Evolutionary conservation across 2,113 vertebrate species (phyloP).

Genomic region (Struthidea cinerea): DNA sequence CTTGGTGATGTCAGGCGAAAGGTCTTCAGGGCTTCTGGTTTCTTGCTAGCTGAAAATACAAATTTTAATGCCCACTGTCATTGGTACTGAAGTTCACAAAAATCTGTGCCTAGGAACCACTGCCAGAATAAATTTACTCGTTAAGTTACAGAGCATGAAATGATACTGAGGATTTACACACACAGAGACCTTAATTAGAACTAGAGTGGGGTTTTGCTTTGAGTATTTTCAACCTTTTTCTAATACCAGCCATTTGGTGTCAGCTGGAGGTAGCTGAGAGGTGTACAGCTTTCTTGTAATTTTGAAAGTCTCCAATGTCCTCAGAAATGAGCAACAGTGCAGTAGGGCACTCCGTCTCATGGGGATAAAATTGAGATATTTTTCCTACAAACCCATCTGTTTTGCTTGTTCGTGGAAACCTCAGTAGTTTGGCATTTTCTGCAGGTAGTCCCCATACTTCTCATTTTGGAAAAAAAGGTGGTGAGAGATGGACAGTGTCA

Average conservation of each 20-base stretch:
- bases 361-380: neutral
- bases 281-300: neutral
- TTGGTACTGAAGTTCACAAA: neutral
- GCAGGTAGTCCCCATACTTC: neutral
- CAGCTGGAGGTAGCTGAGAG: neutral
- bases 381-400: neutral
- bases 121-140: neutral
- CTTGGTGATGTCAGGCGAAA: neutral
- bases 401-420: neutral
- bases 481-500: neutral
- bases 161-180: neutral
- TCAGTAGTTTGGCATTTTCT: neutral
- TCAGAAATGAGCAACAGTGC: neutral
- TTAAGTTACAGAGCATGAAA: neutral
- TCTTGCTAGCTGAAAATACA: neutral
- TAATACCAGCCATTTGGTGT: neutral
- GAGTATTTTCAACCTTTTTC: neutral
- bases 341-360: neutral
- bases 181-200: neutral
- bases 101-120: neutral
- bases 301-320: neutral
- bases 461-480: neutral
- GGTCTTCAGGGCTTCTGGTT: neutral
- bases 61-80: neutral
- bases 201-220: neutral